Evolutionary conservation across 2,888 invertebrate genomes (phyloP).

Genomic region (Hedya salicella): DNA sequence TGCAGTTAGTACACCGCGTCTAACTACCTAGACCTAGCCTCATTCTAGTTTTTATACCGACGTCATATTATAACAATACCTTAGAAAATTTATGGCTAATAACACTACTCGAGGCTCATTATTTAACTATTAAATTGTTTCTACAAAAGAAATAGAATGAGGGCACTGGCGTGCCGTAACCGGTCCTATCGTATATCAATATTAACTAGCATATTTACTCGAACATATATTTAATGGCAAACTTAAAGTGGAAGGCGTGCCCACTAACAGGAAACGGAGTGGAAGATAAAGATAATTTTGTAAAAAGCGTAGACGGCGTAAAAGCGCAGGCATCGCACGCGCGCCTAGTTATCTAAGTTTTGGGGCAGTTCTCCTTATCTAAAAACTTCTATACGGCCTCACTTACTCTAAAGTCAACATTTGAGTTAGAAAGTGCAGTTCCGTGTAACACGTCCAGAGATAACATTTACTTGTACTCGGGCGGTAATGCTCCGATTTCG

Average conservation of each 20-base stretch:
- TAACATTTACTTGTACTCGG: conserved; percentile 71
- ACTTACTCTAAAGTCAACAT: conserved; percentile 79
- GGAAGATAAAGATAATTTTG: conserved; percentile 70
- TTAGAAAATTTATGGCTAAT: conserved; percentile 7
- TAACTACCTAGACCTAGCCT: conserved; percentile 25
- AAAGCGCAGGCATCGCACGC: conserved; percentile 63
- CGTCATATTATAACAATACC: conserved; percentile 13
- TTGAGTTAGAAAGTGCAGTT: conserved; percentile 84
- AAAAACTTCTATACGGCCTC: conserved; percentile 66
- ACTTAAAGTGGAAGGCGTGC: conserved; percentile 54
- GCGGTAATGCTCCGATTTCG: conserved; percentile 72
- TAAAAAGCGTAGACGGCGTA: conserved; percentile 66
- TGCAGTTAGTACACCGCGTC: conserved; percentile 7
- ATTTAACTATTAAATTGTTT: conserved; percentile 25
- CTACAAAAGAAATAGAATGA: conserved; percentile 26
- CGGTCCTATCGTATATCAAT: conserved; percentile 32
- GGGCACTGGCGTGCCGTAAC: conserved; percentile 13
- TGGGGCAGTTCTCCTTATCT: conserved; percentile 80
- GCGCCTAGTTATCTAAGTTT: conserved; percentile 67
- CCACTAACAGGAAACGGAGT: conserved; percentile 65
- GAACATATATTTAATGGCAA: conserved; percentile 46
- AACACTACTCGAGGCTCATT: conserved; percentile 12
- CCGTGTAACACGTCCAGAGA: conserved; percentile 78
- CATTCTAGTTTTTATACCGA: conserved; percentile 28
- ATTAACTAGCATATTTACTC: conserved; percentile 35